Evolutionary conservation across 2,797 vertebrate species (phyloP), one percentile per base, ranked within the genome.

Genomic region (Argyrosomus regius): DNA sequence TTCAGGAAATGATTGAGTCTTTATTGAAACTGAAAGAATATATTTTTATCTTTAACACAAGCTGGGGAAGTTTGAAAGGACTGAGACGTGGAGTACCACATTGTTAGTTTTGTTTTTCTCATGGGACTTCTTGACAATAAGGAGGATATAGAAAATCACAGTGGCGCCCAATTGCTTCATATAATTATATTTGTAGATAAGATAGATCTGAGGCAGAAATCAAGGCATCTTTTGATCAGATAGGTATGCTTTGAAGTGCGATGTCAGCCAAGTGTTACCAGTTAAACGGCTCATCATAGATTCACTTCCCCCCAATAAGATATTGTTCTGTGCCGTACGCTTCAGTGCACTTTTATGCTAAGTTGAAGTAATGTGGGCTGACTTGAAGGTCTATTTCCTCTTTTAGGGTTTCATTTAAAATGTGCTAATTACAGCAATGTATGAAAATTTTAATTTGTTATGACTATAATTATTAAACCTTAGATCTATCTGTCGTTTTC

Each of bases 341-440:
- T 45, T 85, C 70, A 46, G n/a, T 60, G 77, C 59, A 78, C 62
- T 52, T 28, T 48, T 59, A n/a, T 31, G 54, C 39, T 52, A 9
- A 66, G 67, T 41, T 69, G 49, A 56, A 46, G 43, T 67, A 46
- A 77, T 57, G 61, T 26, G 68, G 22, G 48, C 48, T 16, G 80
- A 64, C 22, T 16, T 28, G 20, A 68, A 72, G 65, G 8, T 66
- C 6, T 52, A 3, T 54, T 87, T 86, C 72, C 78, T 67, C 48
- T 61, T 39, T 78, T 62, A 46, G 28, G 58, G 68, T 70, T 75
- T 67, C 31, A 64, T 56, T 75, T 77, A 49, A 46, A 60, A 72
- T 2, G 6, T 18, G 6, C 20, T 17, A 10, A 31, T 5, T 31
- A 31, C 35, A 45, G 18, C 48, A 22, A 45, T 17, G 2, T 11